A percentile compares a stretch with the other conserved stretches of the same genome.
Evolutionary conservation across 2,888 invertebrate species (phyloP).

Genomic region (Strigamia crassipes): DNA sequence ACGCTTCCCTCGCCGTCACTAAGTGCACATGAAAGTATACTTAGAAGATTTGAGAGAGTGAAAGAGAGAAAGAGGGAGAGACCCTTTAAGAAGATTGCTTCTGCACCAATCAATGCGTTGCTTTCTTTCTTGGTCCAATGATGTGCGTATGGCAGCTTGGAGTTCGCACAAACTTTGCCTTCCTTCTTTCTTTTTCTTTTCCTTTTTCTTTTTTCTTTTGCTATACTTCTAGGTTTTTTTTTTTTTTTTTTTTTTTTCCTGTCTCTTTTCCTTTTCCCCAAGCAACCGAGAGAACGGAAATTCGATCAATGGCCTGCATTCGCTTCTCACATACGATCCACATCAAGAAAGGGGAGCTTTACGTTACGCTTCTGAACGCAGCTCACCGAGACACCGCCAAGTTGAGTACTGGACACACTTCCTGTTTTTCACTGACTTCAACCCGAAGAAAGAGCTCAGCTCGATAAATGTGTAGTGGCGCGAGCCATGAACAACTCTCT

Average conservation of each 20-base stretch:
- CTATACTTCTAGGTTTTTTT: conserved; percentile 1
- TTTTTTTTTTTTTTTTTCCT: conserved; percentile 24
- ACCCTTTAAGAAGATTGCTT: conserved; percentile 44
- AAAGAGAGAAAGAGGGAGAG: conserved; percentile 23
- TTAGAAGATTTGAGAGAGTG: conserved; percentile 43
- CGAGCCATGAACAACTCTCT: conserved; percentile 10
- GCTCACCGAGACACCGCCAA: conserved; percentile 37
- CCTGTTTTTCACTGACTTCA: conserved; percentile 42
- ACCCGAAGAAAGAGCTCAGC: conserved; percentile 34
- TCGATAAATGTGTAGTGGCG: conserved; percentile 42
- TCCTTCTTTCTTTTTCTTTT: conserved; percentile 2
- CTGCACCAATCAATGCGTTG: conserved; percentile 44
- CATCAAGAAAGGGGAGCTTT: conserved; percentile 40
- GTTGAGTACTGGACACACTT: conserved; percentile 41
- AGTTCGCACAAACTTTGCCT: conserved; percentile 17
- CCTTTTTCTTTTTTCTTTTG: conserved; percentile 7
- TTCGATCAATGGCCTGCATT: conserved; percentile 44
- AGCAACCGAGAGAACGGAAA: conserved; percentile 43
- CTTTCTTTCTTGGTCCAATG: conserved; percentile 37
- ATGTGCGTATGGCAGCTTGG: conserved; percentile 34
- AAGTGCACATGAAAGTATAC: conserved; percentile 45
- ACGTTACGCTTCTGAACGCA: conserved; percentile 43
- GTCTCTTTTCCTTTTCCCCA: conserved; percentile 42
- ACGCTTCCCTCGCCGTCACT: conserved; percentile 41
- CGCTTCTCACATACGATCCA: conserved; percentile 42